These are phyloP conservation scores for Pantala flavescens DNA, from an alignment of 1,140 invertebrate genomes.

Conservation along the genomic window DNA sequence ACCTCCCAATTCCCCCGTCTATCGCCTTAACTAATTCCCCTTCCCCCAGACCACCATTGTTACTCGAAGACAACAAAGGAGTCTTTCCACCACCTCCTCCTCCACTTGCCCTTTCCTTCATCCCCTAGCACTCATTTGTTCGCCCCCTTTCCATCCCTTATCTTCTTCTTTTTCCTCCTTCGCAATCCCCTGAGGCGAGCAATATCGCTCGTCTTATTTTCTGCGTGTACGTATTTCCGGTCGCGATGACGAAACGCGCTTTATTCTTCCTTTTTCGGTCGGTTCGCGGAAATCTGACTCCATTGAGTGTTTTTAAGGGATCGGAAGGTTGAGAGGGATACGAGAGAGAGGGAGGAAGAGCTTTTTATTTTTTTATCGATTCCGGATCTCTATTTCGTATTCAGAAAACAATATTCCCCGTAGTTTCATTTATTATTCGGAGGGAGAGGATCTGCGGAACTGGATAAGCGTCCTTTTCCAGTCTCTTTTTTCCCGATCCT, in stretches of 20 bases:
- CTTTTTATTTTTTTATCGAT: too few relatives aligned
- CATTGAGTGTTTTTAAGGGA: too few relatives aligned
- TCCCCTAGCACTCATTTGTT: not conserved
- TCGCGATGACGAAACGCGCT: not conserved
- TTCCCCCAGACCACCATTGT: too few relatives aligned
- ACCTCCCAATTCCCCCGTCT: too few relatives aligned
- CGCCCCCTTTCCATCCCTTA: not conserved
- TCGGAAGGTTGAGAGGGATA: too few relatives aligned
- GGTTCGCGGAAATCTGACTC: not conserved
- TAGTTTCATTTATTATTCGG: not conserved
- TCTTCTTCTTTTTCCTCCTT: too few relatives aligned
- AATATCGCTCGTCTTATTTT: not conserved
- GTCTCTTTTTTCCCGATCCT: too few relatives aligned
- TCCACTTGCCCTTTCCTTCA: not conserved
- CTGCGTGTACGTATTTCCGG: not conserved
- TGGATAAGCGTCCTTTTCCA: not conserved
- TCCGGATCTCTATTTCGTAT: not conserved
- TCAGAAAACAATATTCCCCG: slow-evolving; percentile 1
- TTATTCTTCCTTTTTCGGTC: not conserved
- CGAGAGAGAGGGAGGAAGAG: too few relatives aligned
- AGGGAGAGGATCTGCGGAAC: not conserved
- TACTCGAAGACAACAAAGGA: not conserved
- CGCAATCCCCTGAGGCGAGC: not conserved
- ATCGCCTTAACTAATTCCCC: too few relatives aligned
- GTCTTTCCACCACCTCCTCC: not conserved